Conservation (phyloP, 64 coral and sea anemone genomes). For the Stylophora pistillata region DNA sequence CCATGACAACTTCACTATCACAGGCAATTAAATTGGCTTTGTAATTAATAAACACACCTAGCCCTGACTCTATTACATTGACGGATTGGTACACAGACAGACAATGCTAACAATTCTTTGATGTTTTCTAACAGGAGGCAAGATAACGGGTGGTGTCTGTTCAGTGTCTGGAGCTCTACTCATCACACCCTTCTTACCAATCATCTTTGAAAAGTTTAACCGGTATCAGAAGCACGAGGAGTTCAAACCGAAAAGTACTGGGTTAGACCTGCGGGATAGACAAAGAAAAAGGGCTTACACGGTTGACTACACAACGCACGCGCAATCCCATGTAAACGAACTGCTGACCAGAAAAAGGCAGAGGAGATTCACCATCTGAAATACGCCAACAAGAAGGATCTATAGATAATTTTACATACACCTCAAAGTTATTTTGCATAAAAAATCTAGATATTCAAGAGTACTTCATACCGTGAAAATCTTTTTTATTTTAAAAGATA, state of each 20-base stretch:
- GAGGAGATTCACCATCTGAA: slow-evolving; percentile 4
- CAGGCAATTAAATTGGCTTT: too few relatives aligned
- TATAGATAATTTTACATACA: too few relatives aligned
- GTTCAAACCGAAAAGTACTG: background rate
- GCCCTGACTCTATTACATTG: too few relatives aligned
- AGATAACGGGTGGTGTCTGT: slow-evolving; percentile 34
- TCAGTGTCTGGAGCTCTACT: slow-evolving; percentile 60
- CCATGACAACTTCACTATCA: too few relatives aligned
- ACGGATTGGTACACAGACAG: too few relatives aligned
- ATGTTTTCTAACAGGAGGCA: slow-evolving; percentile 45
- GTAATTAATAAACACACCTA: too few relatives aligned
- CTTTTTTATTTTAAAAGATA: too few relatives aligned
- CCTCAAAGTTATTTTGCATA: too few relatives aligned
- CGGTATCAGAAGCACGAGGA: slow-evolving; percentile 44
- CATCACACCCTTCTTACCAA: slow-evolving; percentile 56
- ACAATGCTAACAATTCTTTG: background rate
- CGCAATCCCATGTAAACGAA: background rate
- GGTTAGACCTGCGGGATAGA: background rate
- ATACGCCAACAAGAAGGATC: background rate
- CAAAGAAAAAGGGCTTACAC: background rate
- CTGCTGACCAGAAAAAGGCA: background rate
- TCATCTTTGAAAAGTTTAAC: slow-evolving; percentile 54
- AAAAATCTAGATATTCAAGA: too few relatives aligned
- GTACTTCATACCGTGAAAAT: too few relatives aligned
- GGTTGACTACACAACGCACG: background rate